Percentiles rank a stretch among this genome's conserved stretches.
These are phyloP conservation scores for Apodemus sylvaticus DNA, from an alignment of 2,113 vertebrate genomes.

Conservation along the genomic window DNA sequence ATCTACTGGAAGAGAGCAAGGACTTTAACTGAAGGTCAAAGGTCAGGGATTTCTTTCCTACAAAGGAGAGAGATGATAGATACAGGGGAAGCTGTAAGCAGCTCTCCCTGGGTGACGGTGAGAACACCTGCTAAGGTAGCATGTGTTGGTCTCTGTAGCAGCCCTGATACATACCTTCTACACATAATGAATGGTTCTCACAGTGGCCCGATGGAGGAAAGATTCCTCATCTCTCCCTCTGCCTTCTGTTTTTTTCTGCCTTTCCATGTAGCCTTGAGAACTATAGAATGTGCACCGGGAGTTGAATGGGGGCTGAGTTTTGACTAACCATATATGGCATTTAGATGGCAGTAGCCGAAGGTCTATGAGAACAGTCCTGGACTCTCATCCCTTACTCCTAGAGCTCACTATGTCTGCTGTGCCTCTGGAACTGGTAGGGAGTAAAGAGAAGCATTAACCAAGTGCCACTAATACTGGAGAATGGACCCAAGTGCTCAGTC, in stretches of 20 bases:
- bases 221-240: background rate
- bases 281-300: background rate
- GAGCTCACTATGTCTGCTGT: background rate
- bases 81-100: background rate
- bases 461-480: too few relatives aligned
- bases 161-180: background rate
- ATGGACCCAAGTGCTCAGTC: background rate
- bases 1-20: background rate
- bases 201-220: background rate
- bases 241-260: background rate
- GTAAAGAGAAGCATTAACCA: background rate
- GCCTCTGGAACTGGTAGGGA: background rate
- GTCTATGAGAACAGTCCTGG: background rate
- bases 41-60: background rate
- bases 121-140: background rate
- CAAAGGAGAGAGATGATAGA: background rate
- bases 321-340: background rate
- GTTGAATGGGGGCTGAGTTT: background rate
- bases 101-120: background rate
- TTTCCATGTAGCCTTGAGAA: background rate
- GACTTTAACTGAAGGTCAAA: constrained; percentile 16
- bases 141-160: background rate
- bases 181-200: background rate
- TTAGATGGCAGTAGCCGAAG: constrained; percentile 24
- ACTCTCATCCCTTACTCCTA: background rate